Evolutionary conservation across 2,113 vertebrate genomes (phyloP).

Genomic region (Atractosteus spatula): DNA sequence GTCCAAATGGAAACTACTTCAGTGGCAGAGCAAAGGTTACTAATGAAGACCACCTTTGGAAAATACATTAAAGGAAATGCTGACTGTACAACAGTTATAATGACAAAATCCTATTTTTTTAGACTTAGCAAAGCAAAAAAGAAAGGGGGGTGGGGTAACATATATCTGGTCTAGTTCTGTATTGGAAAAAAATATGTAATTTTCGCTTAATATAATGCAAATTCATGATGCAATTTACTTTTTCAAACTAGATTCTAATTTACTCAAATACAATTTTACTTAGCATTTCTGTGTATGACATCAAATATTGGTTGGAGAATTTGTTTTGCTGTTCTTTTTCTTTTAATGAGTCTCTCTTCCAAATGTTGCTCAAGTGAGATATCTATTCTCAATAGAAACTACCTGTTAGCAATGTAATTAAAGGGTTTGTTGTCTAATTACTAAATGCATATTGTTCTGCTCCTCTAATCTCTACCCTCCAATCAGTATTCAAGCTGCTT

Average conservation of each 20-base stretch:
- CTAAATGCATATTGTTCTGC: neutral
- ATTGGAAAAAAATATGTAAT: slow-evolving; percentile 8
- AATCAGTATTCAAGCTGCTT: neutral
- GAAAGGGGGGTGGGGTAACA: neutral
- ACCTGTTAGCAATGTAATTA: slow-evolving; percentile 11
- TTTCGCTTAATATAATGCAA: slow-evolving; percentile 12
- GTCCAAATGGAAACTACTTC: neutral
- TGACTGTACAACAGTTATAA: slow-evolving; percentile 3
- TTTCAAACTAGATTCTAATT: slow-evolving; percentile 1
- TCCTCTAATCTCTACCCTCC: neutral
- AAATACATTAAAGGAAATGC: neutral
- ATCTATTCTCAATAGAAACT: neutral
- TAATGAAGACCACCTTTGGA: neutral
- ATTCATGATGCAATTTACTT: neutral
- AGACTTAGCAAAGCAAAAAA: slow-evolving; percentile 14
- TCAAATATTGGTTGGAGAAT: neutral
- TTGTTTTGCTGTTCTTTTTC: slow-evolving; percentile 4
- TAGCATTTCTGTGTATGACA: neutral
- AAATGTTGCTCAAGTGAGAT: slow-evolving; percentile 7
- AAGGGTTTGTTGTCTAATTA: slow-evolving; percentile 5
- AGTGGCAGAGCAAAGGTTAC: slow-evolving; percentile 18
- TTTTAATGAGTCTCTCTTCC: slow-evolving; percentile 4
- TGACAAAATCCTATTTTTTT: slow-evolving; percentile 13
- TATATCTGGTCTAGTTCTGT: slow-evolving; percentile 15
- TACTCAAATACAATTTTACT: slow-evolving; percentile 1